Base-by-base conservation (phyloP, 2,888 invertebrate genomes). In the Digitonthophagus gazella region DNA sequence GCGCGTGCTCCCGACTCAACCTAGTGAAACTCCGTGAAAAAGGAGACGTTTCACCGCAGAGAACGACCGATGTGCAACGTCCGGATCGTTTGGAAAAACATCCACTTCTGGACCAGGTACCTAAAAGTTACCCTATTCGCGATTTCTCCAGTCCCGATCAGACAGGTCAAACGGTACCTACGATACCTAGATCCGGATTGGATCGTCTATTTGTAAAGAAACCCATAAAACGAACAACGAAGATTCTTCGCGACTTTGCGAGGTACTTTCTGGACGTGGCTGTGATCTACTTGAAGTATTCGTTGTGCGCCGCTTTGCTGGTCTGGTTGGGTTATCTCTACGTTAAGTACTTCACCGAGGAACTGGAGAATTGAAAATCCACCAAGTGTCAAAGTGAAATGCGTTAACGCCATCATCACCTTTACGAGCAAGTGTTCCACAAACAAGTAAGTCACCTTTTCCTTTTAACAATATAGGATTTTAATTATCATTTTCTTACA, bases 381-480 rank as follows among this genome's bases (percentile, higher is more conserved):
- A 14, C 16, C n/a, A 68, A 72, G 70, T 71, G 71, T 44, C 70
- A 66, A 69, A 70, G 74, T 75, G 76, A 76, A 75, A 75, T 76
- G 76, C 73, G 73, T 71, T 75, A 72, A 75, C 68, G 71, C 69
- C 69, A 69, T 70, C 66, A 73, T 74, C 67, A 70, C 69, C 67
- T 71, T 71, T 66, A 71, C 68, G 73, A 72, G 74, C 75, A 71
- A 72, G 68, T 73, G 75, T 74, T 75, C 75, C 69, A 76, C 64
- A 69, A 66, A 69, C 63, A 54, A 44, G 69, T 69, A 67, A 69
- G 67, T 69, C 64, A 28, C 22, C 18, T 69, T 15, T 57, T 66
- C 44, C 64, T 19, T 20, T 58, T 56, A 22, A 16, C 15, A 56
- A 56, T 66, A 22, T 44, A 65, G n/a, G n/a, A n/a, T n/a, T n/a